A percentile compares a stretch with the other conserved stretches of the same genome.
Conservation (phyloP, 2,797 vertebrate genomes). For the Pagetopsis macropterus region DNA sequence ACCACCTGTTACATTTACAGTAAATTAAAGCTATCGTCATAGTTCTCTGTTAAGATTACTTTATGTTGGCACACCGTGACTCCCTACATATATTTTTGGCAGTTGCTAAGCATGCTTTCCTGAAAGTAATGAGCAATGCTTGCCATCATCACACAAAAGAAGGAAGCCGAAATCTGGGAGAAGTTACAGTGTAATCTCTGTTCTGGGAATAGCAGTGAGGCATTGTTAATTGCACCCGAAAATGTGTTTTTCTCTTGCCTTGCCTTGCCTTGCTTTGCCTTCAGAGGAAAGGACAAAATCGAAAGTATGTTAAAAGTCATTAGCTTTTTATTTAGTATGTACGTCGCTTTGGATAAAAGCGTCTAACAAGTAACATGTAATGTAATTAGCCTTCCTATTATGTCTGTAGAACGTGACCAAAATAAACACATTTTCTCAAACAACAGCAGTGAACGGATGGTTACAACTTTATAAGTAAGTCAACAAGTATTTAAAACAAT, state of each 20-base stretch:
- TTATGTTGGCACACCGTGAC: neutral
- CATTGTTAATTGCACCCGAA: constrained; percentile 26
- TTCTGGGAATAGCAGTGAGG: constrained; percentile 28
- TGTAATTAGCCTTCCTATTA: neutral
- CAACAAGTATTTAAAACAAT: neutral
- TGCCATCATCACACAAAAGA: constrained; percentile 36
- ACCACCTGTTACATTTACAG: neutral
- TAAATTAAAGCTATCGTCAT: neutral
- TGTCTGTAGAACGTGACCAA: neutral
- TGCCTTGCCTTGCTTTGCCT: too few species aligned
- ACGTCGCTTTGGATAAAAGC: too few species aligned
- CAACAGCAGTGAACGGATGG: neutral
- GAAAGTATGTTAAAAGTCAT: neutral
- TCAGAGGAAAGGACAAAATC: neutral
- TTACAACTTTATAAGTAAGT: neutral
- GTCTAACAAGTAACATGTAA: too few species aligned
- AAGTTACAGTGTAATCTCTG: constrained; percentile 11
- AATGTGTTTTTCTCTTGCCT: constrained; percentile 8
- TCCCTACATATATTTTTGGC: neutral
- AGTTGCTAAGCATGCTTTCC: neutral
- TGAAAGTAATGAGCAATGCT: neutral
- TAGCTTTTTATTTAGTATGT: too few species aligned
- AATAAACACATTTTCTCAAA: neutral
- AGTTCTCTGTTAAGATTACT: neutral
- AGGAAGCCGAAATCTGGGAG: constrained; percentile 30